Base-by-base conservation (phyloP, 2,888 invertebrate species). In the Acrobasis repandana region DNA sequence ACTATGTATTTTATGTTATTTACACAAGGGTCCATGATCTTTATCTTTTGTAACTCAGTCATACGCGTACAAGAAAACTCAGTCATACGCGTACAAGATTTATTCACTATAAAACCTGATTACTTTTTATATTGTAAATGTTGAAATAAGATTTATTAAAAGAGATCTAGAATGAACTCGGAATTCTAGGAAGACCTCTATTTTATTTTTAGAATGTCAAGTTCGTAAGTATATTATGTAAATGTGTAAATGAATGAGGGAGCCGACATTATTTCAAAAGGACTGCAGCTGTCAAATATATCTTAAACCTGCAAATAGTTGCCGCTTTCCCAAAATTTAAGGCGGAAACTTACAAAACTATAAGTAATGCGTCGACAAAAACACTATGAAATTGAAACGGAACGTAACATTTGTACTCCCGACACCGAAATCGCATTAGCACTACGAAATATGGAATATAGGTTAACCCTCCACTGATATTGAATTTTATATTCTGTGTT, bases 401-500 rank as follows among this genome's bases (percentile, higher is more conserved):
- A 62, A 38, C 61, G 56, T 56, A 51, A 57, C 52, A 62, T 60
- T 58, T 59, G 58, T 60, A 62, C 56, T 56, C 63, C 56, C 62
- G 47, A 67, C 63, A 67, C 57, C 54, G 66, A 65, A 65, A 65
- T 62, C 62, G 65, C 66, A 67, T 67, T 67, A 64, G 61, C 67
- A 66, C 62, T 61, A 67, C 68, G 65, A 73, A 72, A 74, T 71
- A 70, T 71, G 66, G 67, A 67, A 70, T 72, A 67, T 68, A 63
- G 71, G 70, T 72, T 73, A 71, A 65, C 67, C 67, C 66, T 62
- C 70, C 28, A 28, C 6, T 74, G 73, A 80, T 86, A 89, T 83
- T 83, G 83, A 84, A 86, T 86, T 85, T 80, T 85, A 82, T 85
- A 86, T 86, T 83, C 75, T 70, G 77, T 78, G 75, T 76, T 74